These are phyloP conservation scores for Actinia equina DNA, from an alignment of 64 coral and sea anemone genomes.

Conservation along the genomic window DNA sequence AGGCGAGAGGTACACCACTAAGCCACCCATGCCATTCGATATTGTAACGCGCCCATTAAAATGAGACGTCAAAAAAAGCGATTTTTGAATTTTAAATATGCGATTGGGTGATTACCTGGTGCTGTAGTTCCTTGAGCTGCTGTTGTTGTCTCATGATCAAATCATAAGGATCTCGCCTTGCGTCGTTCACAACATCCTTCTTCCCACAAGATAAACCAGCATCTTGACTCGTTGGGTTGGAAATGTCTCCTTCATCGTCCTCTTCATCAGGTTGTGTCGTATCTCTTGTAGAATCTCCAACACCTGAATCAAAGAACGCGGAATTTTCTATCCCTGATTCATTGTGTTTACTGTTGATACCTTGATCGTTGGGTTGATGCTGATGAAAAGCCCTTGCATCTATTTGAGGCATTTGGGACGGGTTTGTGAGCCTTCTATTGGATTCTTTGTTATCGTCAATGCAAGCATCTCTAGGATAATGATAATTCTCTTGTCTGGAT, in stretches of 20 bases:
- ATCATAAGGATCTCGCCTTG: constrained; percentile 35
- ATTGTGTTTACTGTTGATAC: not conserved
- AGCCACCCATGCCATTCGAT: too few relatives aligned
- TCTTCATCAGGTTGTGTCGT: not conserved
- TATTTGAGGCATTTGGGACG: not conserved
- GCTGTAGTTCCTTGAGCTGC: constrained; percentile 69
- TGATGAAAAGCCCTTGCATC: not conserved
- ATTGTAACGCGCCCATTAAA: too few relatives aligned
- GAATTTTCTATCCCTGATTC: not conserved
- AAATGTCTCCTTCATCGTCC: not conserved
- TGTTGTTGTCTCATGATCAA: constrained; percentile 69
- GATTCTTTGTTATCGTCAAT: not conserved
- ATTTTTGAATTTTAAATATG: too few relatives aligned
- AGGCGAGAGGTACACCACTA: too few relatives aligned
- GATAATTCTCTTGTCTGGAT: not conserved
- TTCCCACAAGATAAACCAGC: not conserved
- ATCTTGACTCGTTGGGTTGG: not conserved
- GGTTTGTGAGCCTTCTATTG: not conserved
- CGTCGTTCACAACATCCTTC: not conserved
- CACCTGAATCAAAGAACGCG: constrained; percentile 23
- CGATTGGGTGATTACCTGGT: constrained; percentile 43
- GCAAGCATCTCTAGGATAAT: not conserved
- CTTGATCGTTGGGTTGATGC: not conserved
- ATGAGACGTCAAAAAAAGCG: too few relatives aligned
- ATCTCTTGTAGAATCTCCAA: constrained; percentile 15